These are phyloP conservation scores for Butorides virescens DNA, from an alignment of 2,113 vertebrate species.

Conservation along the genomic window DNA sequence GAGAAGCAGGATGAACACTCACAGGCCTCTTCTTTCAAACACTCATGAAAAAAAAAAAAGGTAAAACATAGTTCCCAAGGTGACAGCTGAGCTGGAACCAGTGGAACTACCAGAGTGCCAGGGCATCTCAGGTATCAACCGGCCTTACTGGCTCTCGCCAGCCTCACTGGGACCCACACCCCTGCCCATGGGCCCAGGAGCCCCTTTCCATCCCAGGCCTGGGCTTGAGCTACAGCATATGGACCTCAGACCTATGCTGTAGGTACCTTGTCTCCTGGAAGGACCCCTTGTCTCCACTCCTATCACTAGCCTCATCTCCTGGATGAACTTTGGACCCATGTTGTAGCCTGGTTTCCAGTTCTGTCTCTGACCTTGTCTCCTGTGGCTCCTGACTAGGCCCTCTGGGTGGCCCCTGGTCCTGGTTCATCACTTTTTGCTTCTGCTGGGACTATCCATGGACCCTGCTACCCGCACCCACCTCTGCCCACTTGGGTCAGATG, in stretches of 20 bases:
- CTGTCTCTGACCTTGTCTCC: background rate
- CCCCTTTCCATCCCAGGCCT: background rate
- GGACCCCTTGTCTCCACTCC: background rate
- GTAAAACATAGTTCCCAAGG: background rate
- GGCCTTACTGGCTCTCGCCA: background rate
- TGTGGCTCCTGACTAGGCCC: background rate
- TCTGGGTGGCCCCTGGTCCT: background rate
- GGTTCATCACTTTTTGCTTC: background rate
- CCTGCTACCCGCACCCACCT: background rate
- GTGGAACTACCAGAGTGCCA: background rate
- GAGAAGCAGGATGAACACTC: background rate
- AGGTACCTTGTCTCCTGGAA: background rate
- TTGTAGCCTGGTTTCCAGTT: background rate
- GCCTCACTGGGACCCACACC: background rate
- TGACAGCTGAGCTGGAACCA: background rate
- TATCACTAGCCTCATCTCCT: background rate
- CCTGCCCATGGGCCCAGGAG: background rate
- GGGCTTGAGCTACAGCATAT: background rate
- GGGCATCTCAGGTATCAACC: accelerated
- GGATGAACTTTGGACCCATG: background rate
- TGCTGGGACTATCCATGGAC: background rate
- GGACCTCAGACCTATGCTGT: background rate
- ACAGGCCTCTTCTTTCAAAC: background rate
- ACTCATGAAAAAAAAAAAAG: too few species aligned
- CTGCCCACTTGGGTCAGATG: background rate